Evolutionary conservation across 2,888 invertebrate genomes (phyloP), one percentile per base, ranked within the genome.

Genomic region (Cryptus armator): DNA sequence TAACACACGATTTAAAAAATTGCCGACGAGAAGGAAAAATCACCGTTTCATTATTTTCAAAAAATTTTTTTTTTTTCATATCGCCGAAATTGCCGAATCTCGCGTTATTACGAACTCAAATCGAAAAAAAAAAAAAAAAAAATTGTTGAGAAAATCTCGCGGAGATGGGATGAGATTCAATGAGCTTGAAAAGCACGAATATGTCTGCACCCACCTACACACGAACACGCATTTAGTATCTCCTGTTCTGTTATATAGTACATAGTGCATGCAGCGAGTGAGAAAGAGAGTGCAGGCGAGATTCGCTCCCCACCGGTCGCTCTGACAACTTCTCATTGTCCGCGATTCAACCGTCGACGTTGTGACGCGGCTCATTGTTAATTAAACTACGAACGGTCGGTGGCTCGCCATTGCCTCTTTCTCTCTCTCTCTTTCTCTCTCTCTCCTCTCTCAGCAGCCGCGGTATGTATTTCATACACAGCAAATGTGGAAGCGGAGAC

Each of bases 281-380:
- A 44, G 66, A 24, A 43, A 53, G 53, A n/a, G 46, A 68, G 24
- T 19, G 59, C 24, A 37, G 44, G 12, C 62, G 48, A 53, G 56
- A 64, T 72, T 24, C 72, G 76, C 76, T 51, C 72, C 74, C 62
- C 70, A 32, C 71, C 66, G 79, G 67, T 88, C 89, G 86, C 86
- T 64, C 82, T 89, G 91, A 91, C 92, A 92, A 93, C 91, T 93
- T 91, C 91, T 89, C 92, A 93, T 93, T 93, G 92, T 92, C 86
- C 87, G 86, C 91, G 89, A 92, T 91, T 91, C 90, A 91, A 88
- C 89, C 56, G 82, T 80, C 83, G 81, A 64, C 77, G 81, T 83
- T 67, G 79, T 77, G 85, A 86, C 86, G 83, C 84, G 81, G 71
- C 85, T 86, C 83, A 86, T 87, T 87, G 87, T 87, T 86, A 87